phyloP scores from a whole-genome alignment of 2,797 vertebrate genomes.

The Sternotherus odoratus region DNA sequence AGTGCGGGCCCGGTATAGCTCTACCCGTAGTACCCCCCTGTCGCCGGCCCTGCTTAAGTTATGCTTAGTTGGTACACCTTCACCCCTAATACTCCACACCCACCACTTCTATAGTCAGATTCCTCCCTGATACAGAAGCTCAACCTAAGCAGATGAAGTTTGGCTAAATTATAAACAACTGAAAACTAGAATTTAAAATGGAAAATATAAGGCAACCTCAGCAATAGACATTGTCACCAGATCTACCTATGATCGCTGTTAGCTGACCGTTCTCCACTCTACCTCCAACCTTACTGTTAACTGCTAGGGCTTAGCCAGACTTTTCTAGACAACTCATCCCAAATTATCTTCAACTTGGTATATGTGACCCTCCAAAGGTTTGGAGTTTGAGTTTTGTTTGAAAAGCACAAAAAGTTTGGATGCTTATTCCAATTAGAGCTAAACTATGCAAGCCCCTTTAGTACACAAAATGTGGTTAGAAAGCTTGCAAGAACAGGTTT shows the following conservation, averaged over 20 bases:
- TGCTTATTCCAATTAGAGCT: neutral
- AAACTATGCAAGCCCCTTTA: neutral
- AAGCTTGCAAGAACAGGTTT: neutral
- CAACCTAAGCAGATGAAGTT: accelerated
- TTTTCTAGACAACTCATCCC: neutral
- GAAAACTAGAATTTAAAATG: accelerated
- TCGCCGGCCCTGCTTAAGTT: too few relatives aligned
- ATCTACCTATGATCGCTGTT: neutral
- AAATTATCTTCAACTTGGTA: neutral
- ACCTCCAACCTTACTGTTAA: accelerated
- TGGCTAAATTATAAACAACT: neutral
- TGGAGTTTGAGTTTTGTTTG: neutral
- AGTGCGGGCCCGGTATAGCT: too few relatives aligned
- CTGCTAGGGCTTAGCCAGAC: neutral
- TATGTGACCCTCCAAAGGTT: neutral
- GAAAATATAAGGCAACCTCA: neutral
- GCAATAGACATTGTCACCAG: neutral
- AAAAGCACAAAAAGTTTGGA: neutral
- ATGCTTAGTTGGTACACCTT: neutral
- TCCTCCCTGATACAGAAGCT: neutral
- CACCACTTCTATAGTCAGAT: neutral
- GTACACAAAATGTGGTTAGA: neutral
- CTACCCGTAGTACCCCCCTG: too few relatives aligned
- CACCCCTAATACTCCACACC: neutral
- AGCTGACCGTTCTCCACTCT: neutral